phyloP scores from a whole-genome alignment of 2,797 vertebrate genomes.

The Sebastes cheni region DNA sequence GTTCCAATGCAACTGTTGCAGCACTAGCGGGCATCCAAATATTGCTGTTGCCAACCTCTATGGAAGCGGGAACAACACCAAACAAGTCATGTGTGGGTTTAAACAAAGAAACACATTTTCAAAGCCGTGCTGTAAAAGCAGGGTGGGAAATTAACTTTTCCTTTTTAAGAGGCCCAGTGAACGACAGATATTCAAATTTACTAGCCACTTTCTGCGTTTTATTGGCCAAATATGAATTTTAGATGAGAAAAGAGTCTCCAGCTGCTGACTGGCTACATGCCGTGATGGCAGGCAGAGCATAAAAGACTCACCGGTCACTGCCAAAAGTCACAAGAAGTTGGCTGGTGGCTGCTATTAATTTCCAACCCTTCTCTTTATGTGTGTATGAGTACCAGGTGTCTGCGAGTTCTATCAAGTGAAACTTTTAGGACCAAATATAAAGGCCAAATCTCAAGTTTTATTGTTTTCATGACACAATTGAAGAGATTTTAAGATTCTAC shows the following conservation, averaged over 20 bases:
- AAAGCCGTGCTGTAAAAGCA: constrained; percentile 46
- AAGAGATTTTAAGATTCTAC: not conserved
- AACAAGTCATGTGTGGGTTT: constrained; percentile 70
- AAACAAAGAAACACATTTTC: constrained; percentile 38
- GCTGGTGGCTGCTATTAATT: constrained; percentile 26
- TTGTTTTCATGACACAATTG: not conserved
- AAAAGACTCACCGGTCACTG: constrained; percentile 8
- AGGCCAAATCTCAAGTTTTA: not conserved
- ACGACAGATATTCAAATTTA: constrained; percentile 38
- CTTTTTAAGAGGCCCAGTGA: not conserved
- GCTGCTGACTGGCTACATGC: constrained; percentile 52
- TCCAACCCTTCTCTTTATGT: constrained; percentile 32
- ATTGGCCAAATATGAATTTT: constrained; percentile 50
- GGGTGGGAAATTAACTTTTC: constrained; percentile 35
- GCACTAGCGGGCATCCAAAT: constrained; percentile 97
- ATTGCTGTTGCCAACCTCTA: constrained; percentile 97
- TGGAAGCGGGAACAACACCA: constrained; percentile 78
- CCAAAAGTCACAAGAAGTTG: constrained; percentile 43
- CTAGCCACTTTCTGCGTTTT: constrained; percentile 17
- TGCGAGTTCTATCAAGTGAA: constrained; percentile 3
- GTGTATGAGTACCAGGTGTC: constrained; percentile 43
- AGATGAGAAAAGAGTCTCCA: constrained; percentile 19
- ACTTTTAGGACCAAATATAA: not conserved
- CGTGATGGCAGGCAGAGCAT: constrained; percentile 18
- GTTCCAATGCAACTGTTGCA: constrained; percentile 93